phyloP scores from a whole-genome alignment of 1,140 invertebrate species.

The Caenorhabditis brenneri region DNA sequence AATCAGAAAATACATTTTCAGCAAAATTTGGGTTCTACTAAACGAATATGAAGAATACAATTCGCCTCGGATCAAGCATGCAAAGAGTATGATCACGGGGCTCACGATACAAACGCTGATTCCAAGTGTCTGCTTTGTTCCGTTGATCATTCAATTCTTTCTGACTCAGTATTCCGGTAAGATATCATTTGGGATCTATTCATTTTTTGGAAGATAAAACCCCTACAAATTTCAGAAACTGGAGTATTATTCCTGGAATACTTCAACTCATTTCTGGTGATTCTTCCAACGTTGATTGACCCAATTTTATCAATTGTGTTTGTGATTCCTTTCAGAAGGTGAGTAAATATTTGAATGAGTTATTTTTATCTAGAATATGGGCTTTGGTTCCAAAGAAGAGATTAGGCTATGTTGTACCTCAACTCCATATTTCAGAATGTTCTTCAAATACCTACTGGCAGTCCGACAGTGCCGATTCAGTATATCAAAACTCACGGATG shows the following conservation, averaged over 20 bases:
- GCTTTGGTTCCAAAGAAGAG: too few species aligned
- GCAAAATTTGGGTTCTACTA: constrained; percentile 2
- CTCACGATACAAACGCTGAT: constrained; percentile 16
- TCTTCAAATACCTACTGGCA: constrained; percentile 79
- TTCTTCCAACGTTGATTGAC: background rate
- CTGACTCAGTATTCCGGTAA: constrained; percentile 24
- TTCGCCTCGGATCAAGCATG: constrained; percentile 13
- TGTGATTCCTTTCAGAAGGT: constrained; percentile 12
- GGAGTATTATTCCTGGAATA: background rate
- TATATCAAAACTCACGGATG: background rate
- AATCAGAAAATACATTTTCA: background rate
- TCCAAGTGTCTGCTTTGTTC: constrained; percentile 20
- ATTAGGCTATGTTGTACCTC: too few species aligned
- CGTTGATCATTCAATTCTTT: constrained; percentile 7
- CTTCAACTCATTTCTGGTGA: constrained; percentile 26
- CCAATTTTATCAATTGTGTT: constrained; percentile 1
- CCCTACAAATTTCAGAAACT: background rate
- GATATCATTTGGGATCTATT: background rate
- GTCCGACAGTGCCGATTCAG: constrained; percentile 78
- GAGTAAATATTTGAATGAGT: too few species aligned
- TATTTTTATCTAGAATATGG: too few species aligned
- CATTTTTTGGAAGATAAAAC: background rate
- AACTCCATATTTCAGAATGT: constrained; percentile 76
- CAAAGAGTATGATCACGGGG: constrained; percentile 33
- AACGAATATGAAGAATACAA: constrained; percentile 28